These are phyloP conservation scores for Synergus gifuensis DNA, from an alignment of 2,888 invertebrate genomes.

Conservation along the genomic window DNA sequence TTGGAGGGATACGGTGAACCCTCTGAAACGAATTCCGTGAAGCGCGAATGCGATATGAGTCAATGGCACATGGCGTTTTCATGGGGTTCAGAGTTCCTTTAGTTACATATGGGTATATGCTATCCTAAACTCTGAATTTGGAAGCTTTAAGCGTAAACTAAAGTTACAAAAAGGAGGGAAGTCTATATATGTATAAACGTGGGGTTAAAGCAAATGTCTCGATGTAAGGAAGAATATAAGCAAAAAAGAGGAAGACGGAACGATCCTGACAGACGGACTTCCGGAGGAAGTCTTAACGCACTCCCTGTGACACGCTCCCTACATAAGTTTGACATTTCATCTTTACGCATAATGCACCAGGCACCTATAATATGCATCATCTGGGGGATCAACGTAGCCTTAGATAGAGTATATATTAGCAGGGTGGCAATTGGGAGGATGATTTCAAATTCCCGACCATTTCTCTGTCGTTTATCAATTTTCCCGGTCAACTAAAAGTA, in stretches of 20 bases:
- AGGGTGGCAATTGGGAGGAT: too few relatives aligned
- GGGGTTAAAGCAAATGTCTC: background rate
- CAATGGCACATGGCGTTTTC: slow-evolving; percentile 9
- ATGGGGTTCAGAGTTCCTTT: background rate
- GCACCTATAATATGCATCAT: slow-evolving; percentile 1
- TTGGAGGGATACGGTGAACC: background rate
- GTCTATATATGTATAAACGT: background rate
- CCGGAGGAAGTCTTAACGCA: slow-evolving; percentile 34
- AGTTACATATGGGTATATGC: too few relatives aligned
- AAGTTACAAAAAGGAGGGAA: slow-evolving; percentile 2
- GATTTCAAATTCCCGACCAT: too few relatives aligned
- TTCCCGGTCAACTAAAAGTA: too few relatives aligned
- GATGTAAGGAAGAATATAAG: slow-evolving; percentile 1
- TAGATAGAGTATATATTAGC: background rate
- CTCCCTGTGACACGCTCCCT: slow-evolving; percentile 27
- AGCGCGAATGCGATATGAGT: slow-evolving; percentile 5
- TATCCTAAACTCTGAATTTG: background rate
- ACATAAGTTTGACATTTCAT: slow-evolving; percentile 35
- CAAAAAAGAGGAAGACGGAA: slow-evolving; percentile 9
- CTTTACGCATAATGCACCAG: slow-evolving; percentile 5
- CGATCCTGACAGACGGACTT: slow-evolving; percentile 32
- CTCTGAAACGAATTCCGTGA: background rate
- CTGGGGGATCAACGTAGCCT: background rate
- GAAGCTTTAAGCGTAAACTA: background rate
- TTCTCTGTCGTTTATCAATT: too few relatives aligned